Percentiles rank a stretch among this genome's conserved stretches.
These are phyloP conservation scores for Lingula anatina DNA, from an alignment of 2,888 invertebrate species.

Conservation along the genomic window DNA sequence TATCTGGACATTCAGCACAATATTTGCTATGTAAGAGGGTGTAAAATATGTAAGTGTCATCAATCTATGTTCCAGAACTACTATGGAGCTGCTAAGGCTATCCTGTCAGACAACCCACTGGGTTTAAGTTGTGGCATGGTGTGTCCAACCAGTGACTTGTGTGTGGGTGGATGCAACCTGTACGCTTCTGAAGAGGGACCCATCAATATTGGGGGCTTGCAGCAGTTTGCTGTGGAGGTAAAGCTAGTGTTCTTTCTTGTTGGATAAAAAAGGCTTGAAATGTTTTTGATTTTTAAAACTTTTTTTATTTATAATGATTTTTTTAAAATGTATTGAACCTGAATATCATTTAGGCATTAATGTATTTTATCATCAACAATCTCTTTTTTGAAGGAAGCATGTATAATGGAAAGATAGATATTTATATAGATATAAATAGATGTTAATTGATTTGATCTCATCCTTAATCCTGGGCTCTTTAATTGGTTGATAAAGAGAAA, in stretches of 20 bases:
- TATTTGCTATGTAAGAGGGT: too few species aligned
- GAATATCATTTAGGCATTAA: too few species aligned
- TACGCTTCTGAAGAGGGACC: conserved; percentile 95
- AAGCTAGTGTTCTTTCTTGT: conserved; percentile 9
- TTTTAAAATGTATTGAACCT: too few species aligned
- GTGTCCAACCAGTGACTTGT: conserved; percentile 96
- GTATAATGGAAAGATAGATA: too few species aligned
- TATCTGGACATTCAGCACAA: background rate
- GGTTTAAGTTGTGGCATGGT: conserved; percentile 74
- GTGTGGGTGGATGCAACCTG: conserved; percentile 96
- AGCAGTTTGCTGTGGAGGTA: conserved; percentile 95
- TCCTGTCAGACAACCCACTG: conserved; percentile 94
- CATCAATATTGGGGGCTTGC: conserved; percentile 96
- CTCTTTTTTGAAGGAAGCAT: background rate
- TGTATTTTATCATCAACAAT: background rate
- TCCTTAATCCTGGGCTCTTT: too few species aligned
- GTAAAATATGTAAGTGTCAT: background rate
- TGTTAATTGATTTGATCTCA: too few species aligned
- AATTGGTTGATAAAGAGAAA: too few species aligned
- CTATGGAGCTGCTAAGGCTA: conserved; percentile 91
- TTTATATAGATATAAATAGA: too few species aligned
- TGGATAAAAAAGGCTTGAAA: background rate
- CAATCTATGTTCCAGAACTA: conserved; percentile 88
- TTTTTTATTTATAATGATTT: background rate
- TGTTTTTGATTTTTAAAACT: background rate